phyloP scores from a whole-genome alignment of 1,140 invertebrate genomes.

The Drosophila leontia region DNA sequence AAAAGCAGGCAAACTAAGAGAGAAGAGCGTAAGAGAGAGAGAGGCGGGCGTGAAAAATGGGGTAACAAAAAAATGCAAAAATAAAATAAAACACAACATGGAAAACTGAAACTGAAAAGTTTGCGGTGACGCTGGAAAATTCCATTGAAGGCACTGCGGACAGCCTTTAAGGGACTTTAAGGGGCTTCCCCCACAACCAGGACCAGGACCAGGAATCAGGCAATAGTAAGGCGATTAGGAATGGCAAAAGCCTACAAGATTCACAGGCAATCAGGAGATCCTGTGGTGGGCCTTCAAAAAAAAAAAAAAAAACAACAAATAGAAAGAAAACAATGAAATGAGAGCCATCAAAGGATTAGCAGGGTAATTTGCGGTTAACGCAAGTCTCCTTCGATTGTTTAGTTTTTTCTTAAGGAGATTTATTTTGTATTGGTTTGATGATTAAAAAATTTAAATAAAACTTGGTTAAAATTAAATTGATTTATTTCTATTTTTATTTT shows the following conservation, averaged over 20 bases:
- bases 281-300: not conserved
- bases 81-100: slow-evolving; percentile 30
- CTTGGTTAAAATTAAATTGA: too few relatives aligned
- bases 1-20: slow-evolving; percentile 18
- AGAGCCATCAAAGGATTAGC: slow-evolving; percentile 3
- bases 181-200: not conserved
- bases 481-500: too few relatives aligned
- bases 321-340: not conserved
- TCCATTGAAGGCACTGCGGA: slow-evolving; percentile 13
- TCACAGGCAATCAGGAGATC: slow-evolving; percentile 1
- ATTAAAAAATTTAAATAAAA: not conserved
- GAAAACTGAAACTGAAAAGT: slow-evolving; percentile 43
- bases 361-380: not conserved
- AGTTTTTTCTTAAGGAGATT: not conserved
- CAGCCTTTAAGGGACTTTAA: slow-evolving; percentile 23
- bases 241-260: not conserved
- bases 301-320: not conserved
- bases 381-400: not conserved
- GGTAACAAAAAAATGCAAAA: not conserved
- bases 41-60: not conserved
- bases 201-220: not conserved
- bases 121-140: slow-evolving; percentile 43
- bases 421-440: not conserved
- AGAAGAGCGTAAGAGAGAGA: not conserved
- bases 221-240: slow-evolving; percentile 26